Conservation (phyloP, 2,797 vertebrate species). For the Cetoscarus ocellatus region DNA sequence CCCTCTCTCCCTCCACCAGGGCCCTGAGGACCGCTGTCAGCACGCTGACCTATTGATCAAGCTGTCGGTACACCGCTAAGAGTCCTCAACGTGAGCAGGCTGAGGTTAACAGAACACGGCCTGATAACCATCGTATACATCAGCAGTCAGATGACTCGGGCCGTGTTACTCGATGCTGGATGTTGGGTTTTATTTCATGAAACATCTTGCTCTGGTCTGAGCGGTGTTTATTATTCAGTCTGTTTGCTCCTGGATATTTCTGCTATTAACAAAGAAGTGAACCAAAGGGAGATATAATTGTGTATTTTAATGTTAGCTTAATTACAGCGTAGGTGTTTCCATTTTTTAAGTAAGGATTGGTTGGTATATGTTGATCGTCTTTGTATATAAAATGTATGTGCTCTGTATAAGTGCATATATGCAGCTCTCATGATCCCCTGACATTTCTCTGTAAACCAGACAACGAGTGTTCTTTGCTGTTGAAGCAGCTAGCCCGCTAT, state of each 20-base stretch:
- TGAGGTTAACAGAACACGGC: constrained; percentile 76
- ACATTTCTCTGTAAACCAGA: constrained; percentile 47
- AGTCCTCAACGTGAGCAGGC: constrained; percentile 71
- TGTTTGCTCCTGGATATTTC: not conserved
- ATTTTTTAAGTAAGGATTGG: not conserved
- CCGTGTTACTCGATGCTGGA: constrained; percentile 66
- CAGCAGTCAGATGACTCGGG: constrained; percentile 66
- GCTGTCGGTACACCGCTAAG: constrained; percentile 74
- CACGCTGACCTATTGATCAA: constrained; percentile 83
- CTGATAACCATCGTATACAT: constrained; percentile 72
- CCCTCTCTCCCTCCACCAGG: constrained; percentile 44
- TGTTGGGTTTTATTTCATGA: constrained; percentile 69
- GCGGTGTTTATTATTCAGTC: constrained; percentile 19
- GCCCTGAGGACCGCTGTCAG: constrained; percentile 76
- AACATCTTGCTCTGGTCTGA: constrained; percentile 38
- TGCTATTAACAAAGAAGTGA: constrained; percentile 6
- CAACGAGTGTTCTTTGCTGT: constrained; percentile 41
- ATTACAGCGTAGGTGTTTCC: not conserved
- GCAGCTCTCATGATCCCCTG: constrained; percentile 34
- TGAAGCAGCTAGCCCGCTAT: constrained; percentile 39
- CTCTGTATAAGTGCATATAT: constrained; percentile 21
- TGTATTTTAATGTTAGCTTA: not conserved
- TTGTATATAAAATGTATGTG: not conserved
- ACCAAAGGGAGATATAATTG: constrained; percentile 1
- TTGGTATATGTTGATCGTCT: not conserved